These are phyloP conservation scores for Heterohyrax brucei DNA, from an alignment of 2,797 vertebrate genomes.

Conservation along the genomic window DNA sequence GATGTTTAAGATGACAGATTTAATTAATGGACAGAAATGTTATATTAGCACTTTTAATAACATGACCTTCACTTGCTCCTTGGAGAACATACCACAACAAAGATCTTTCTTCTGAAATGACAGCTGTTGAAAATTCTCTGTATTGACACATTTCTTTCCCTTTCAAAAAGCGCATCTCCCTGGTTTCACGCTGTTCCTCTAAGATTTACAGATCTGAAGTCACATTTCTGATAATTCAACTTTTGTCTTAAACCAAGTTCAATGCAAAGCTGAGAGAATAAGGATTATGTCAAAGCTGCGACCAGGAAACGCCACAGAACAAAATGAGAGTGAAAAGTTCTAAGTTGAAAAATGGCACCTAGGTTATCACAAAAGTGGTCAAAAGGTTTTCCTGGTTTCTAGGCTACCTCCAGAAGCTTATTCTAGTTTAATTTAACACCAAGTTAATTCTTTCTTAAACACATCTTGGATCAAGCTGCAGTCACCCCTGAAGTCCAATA, in stretches of 20 bases:
- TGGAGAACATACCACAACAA: constrained; percentile 76
- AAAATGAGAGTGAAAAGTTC: constrained; percentile 20
- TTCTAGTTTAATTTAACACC: background rate
- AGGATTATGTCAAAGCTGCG: constrained; percentile 12
- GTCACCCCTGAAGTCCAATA: background rate
- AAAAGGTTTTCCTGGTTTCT: constrained; percentile 36
- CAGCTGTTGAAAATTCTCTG: constrained; percentile 60
- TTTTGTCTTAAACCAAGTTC: constrained; percentile 46
- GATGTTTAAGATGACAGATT: constrained; percentile 82
- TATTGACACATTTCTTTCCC: constrained; percentile 68
- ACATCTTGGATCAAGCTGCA: background rate
- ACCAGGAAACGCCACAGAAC: constrained; percentile 34
- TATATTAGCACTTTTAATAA: constrained; percentile 85
- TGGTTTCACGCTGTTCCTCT: constrained; percentile 48
- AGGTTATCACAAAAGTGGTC: constrained; percentile 70
- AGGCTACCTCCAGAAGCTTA: background rate
- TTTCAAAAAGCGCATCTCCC: constrained; percentile 56
- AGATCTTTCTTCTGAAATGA: constrained; percentile 83
- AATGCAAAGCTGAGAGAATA: background rate
- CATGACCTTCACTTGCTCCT: constrained; percentile 82
- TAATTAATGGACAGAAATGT: constrained; percentile 88
- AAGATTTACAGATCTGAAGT: constrained; percentile 27
- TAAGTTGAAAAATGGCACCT: constrained; percentile 66
- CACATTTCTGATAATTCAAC: constrained; percentile 22
- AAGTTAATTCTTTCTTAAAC: constrained; percentile 48